These are phyloP conservation scores for Tenthredo scrophulariae DNA, from an alignment of 2,888 invertebrate species.

Conservation along the genomic window DNA sequence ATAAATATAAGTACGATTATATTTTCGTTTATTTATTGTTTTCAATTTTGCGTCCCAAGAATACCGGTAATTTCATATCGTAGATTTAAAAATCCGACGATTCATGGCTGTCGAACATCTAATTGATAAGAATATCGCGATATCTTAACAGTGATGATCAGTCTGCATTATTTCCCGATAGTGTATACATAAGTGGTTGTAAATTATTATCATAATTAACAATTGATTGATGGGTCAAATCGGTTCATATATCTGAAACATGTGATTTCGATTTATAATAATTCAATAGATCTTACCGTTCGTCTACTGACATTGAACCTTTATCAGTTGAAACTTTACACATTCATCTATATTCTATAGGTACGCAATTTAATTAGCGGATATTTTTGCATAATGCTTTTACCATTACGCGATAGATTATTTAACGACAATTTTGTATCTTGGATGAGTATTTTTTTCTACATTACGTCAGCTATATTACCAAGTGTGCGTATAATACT, in stretches of 20 bases:
- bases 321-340: not conserved
- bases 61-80: not conserved
- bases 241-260: not conserved
- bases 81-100: not conserved
- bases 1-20: not conserved
- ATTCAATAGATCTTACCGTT: not conserved
- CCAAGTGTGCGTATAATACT: not conserved
- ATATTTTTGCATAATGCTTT: not conserved
- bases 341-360: not conserved
- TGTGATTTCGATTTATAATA: constrained; percentile 32
- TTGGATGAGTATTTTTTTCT: not conserved
- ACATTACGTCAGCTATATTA: not conserved
- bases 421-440: not conserved
- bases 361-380: not conserved
- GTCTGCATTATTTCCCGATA: not conserved
- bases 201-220: constrained; percentile 7
- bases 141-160: not conserved
- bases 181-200: not conserved
- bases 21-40: not conserved
- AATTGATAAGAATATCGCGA: not conserved
- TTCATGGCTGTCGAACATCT: not conserved
- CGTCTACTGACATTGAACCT: not conserved
- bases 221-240: constrained; percentile 41
- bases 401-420: not conserved
- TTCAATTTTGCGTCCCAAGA: not conserved